Evolutionary conservation across 2,888 invertebrate genomes (phyloP), one percentile per base, ranked within the genome.

Genomic region (Branchellion lobata): DNA sequence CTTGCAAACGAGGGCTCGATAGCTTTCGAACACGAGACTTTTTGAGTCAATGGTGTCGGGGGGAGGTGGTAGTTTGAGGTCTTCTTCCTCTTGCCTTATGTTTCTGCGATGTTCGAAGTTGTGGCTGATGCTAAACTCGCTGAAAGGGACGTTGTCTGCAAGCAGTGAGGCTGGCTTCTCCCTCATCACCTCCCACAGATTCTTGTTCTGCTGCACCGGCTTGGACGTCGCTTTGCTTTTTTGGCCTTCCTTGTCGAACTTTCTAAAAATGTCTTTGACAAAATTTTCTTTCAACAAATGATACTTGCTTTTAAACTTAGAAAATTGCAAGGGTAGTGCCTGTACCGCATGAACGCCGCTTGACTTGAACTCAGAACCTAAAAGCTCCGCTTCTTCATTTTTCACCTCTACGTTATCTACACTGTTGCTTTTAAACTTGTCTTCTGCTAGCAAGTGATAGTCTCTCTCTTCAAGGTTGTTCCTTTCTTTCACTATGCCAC

Each of bases 91-190:
- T 14, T 40, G 5, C 40, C 40, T 40, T 14, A 40, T 14, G 3
- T 8, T n/a, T n/a, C 21, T 21, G 8, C 34, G 8, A 3, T 27
- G 34, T 14, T 31, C 29, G 31, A 69, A 31, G 34, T 69, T 69
- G 27, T 69, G 69, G 14, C 33, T 69, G 31, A 69, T 29, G 69
- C 33, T 69, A n/a, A 27, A 31, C 69, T 69, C 69, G 3, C 27
- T 8, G 69, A 69, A 69, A 3, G 33, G 27, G 8, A 69, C 31
- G 8, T 11, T 69, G 27, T 29, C 31, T 3, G 69, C 21, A 5
- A 31, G 8, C 65, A 27, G 8, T n/a, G 24, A n/a, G 27, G 11
- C 24, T 14, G 61, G 24, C 21, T n/a, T 57, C 21, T 57, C 61
- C 24, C 61, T 8, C 61, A 57, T 57, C 3, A 57, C 5, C 5